A percentile compares a stretch with the other conserved stretches of the same genome.
These are phyloP conservation scores for Nycticebus coucang DNA, from an alignment of 2,113 vertebrate species.

Conservation along the genomic window DNA sequence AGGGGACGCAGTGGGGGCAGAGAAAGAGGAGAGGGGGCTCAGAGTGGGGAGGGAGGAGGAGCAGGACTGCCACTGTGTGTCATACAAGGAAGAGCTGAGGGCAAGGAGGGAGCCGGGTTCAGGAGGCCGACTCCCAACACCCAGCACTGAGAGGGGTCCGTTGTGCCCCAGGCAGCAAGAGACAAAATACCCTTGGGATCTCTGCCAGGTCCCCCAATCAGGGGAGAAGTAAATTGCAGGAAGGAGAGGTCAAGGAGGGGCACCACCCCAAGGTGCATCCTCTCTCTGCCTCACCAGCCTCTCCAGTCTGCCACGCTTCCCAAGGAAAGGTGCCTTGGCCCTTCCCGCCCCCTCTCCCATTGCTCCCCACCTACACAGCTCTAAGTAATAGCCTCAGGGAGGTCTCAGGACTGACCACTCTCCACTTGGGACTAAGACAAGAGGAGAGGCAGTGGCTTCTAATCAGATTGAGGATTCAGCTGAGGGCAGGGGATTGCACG, in stretches of 20 bases:
- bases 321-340: neutral
- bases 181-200: neutral
- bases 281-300: no score
- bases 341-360: neutral
- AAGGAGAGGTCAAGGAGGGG: neutral
- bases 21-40: neutral
- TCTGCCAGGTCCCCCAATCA: neutral
- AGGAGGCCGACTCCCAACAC: neutral
- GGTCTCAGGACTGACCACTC: neutral
- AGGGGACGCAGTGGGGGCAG: no score
- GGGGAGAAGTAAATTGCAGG: neutral
- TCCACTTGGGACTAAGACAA: slow-evolving; percentile 57
- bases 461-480: slow-evolving; percentile 24
- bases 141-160: neutral
- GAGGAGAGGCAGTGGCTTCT: slow-evolving; percentile 55
- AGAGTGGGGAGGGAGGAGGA: no score
- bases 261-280: no score
- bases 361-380: slow-evolving; percentile 30
- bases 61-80: neutral
- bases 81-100: neutral
- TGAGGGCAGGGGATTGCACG: neutral
- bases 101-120: neutral
- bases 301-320: neutral
- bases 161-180: neutral
- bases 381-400: slow-evolving; percentile 51